Evolutionary conservation across 1,140 invertebrate genomes (phyloP).

Genomic region (Metaphire vulgaris): DNA sequence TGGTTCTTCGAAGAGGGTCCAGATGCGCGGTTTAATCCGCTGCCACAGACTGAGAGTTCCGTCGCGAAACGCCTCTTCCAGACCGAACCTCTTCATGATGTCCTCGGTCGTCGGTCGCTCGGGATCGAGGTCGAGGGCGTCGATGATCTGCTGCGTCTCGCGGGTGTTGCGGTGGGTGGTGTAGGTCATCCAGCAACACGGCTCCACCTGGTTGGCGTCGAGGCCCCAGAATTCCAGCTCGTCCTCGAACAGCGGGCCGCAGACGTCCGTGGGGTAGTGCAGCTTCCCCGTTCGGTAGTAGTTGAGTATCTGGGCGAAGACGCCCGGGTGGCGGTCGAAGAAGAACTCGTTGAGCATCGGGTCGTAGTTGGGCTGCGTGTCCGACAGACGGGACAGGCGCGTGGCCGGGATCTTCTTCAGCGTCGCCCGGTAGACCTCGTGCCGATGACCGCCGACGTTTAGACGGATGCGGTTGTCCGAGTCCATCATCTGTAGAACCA

Average conservation of each 20-base stretch:
- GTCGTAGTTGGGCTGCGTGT: conserved; percentile 48
- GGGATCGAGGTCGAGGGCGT: conserved; percentile 34
- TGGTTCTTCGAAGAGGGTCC: conserved; percentile 47
- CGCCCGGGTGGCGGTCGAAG: conserved; percentile 50
- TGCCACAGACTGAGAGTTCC: conserved; percentile 36
- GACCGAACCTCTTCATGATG: conserved; percentile 40
- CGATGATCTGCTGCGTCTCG: conserved; percentile 45
- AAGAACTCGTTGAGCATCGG: conserved; percentile 47
- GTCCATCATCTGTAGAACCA: background rate
- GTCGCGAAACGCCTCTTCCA: conserved; percentile 37
- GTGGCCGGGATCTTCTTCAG: conserved; percentile 50
- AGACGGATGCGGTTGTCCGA: conserved; percentile 62
- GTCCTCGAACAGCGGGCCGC: conserved; percentile 50
- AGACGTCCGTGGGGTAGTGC: conserved; percentile 48
- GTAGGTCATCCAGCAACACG: conserved; percentile 50
- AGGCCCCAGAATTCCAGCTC: conserved; percentile 52
- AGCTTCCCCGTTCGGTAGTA: conserved; percentile 50
- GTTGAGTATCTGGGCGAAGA: conserved; percentile 51
- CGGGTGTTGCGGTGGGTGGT: conserved; percentile 44
- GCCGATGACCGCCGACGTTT: conserved; percentile 91
- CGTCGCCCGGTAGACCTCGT: conserved; percentile 78
- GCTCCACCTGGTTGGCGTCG: conserved; percentile 51
- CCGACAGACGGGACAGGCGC: conserved; percentile 45
- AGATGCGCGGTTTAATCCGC: conserved; percentile 40
- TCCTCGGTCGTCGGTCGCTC: conserved; percentile 29